A percentile compares a stretch with the other conserved stretches of the same genome.
phyloP scores from a whole-genome alignment of 2,797 vertebrate genomes.

The Gallinago solitaria region DNA sequence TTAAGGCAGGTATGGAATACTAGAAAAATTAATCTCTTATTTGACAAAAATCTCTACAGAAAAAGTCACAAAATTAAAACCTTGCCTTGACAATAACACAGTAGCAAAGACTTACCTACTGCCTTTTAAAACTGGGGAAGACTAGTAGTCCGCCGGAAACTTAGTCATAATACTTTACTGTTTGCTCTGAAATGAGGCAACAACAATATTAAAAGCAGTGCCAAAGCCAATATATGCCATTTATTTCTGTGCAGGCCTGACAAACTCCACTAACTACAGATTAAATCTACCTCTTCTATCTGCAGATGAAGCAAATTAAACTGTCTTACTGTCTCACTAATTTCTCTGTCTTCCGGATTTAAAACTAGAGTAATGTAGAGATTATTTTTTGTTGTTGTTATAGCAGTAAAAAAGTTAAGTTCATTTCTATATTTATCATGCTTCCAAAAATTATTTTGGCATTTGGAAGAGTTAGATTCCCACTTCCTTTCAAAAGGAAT shows the following conservation, averaged over 20 bases:
- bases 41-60: background rate
- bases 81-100: background rate
- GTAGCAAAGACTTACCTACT: background rate
- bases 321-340: background rate
- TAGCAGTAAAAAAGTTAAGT: background rate
- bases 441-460: background rate
- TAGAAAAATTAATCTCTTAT: background rate
- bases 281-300: background rate
- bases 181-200: background rate
- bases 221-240: background rate
- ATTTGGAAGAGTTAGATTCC: background rate
- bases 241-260: background rate
- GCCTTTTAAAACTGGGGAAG: background rate
- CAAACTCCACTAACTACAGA: background rate
- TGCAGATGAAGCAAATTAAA: background rate
- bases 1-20: background rate
- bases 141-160: background rate
- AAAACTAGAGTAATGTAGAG: background rate
- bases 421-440: background rate
- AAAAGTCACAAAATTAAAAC: background rate
- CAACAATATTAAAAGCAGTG: background rate
- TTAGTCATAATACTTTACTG: background rate
- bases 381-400: background rate
- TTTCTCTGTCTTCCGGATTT: background rate
- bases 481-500: background rate